These are phyloP conservation scores for Hoplodrina blanda DNA, from an alignment of 2,888 invertebrate species.

Conservation along the genomic window DNA sequence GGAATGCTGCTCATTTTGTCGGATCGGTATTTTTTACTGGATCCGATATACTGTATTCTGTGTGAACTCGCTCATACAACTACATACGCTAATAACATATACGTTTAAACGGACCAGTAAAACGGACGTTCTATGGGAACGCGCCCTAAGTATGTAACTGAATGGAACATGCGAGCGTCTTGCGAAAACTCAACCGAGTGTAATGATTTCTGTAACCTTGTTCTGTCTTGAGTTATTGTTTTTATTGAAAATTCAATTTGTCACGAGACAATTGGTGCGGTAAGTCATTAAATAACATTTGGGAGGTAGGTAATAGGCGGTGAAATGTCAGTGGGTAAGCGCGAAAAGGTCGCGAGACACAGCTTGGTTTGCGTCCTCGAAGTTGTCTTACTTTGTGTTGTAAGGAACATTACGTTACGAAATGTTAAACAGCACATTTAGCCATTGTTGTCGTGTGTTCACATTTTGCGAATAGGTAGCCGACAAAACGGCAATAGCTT, in stretches of 20 bases:
- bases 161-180: slow-evolving; percentile 48
- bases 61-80: too few relatives aligned
- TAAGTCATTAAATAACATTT: slow-evolving; percentile 63
- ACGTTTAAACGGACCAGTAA: too few relatives aligned
- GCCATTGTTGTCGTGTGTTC: slow-evolving; percentile 66
- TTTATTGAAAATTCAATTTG: slow-evolving; percentile 61
- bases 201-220: slow-evolving; percentile 62
- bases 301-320: slow-evolving; percentile 47
- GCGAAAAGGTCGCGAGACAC: slow-evolving; percentile 66
- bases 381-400: slow-evolving; percentile 59
- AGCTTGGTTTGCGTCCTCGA: slow-evolving; percentile 65
- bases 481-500: slow-evolving; percentile 46
- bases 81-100: too few relatives aligned
- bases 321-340: slow-evolving; percentile 68
- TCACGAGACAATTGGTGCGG: slow-evolving; percentile 58
- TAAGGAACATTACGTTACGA: slow-evolving; percentile 65
- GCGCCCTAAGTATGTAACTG: slow-evolving; percentile 27
- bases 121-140: too few relatives aligned
- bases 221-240: slow-evolving; percentile 54
- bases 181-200: slow-evolving; percentile 53
- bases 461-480: slow-evolving; percentile 54
- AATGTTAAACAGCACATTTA: slow-evolving; percentile 60
- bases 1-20: too few relatives aligned
- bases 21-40: too few relatives aligned
- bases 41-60: too few relatives aligned